Base-by-base conservation (phyloP, 2,888 invertebrate species). In the Onchidella celtica region DNA sequence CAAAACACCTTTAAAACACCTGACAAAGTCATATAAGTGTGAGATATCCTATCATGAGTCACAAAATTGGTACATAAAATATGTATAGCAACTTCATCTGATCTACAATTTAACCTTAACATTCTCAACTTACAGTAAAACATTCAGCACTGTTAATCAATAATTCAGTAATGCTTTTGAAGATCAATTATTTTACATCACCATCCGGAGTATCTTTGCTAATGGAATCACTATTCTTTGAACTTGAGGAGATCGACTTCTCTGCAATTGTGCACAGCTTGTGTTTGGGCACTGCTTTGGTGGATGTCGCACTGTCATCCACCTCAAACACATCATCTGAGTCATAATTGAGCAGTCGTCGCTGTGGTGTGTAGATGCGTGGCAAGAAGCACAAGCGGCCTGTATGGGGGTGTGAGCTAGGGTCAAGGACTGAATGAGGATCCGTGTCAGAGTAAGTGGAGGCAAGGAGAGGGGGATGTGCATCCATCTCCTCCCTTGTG, bases 251-350 rank as follows among this genome's bases (percentile, higher is more conserved):
- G 9, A 63, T 21, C 24, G 47, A 55, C 36, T 59, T 81, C 65
- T 79, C 81, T 0, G 79, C 75, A 66, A 66, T 73, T 17, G 75
- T 65, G 3, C 65, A 66, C 21, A 82, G 69, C 9, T 76, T 79
- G 3, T 29, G 27, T 34, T 79, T 84, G 17, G 78, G 65, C 57
- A 82, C 82, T 9, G 85, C 74, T 34, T 86, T 79, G 2, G 88
- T 89, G 1, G 89, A 89, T 40, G 83, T 59, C 2, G 63, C 88
- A 82, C 89, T 89, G 83, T 91, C 90, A 73, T 91, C 91, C 24
- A 89, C 89, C 73, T 91, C 91, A 87, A 91, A 91, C 29, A 91
- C 91, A 78, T 91, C 91, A 85, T 91, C 91, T 11, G 88, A 88
- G 82, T 88, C 89, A 73, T 91, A 89, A 75, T 87, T 88, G 79